Base-by-base conservation (phyloP, 2,888 invertebrate species). In the Nomada fucata region DNA sequence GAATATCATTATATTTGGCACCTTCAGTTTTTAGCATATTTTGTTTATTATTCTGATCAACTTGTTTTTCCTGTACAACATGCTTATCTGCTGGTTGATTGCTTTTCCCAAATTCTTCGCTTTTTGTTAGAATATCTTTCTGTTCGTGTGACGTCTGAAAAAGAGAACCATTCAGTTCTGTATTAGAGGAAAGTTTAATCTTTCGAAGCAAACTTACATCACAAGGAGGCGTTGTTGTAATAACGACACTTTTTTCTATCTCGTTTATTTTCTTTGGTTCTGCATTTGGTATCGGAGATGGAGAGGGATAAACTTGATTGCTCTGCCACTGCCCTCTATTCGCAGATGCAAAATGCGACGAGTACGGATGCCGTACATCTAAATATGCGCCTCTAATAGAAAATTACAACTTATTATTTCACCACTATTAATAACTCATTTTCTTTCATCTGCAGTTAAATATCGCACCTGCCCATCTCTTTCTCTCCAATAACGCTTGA, bases 311-410 rank as follows among this genome's bases (percentile, higher is more conserved):
- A n/a, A 83, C 83, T 44, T 89, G 91, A 75, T 83, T 86, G 53
- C 91, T 90, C 69, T 89, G 90, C 92, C 92, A 92, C 29, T 72
- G 64, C 29, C 84, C 89, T 53, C 89, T 91, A 80, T 91, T 91
- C 15, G 87, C 57, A 13, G 85, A 83, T 11, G 89, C 83, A 53
- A 91, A 92, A 70, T 91, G 92, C 15, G 91, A 83, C 0, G 72
- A 53, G 50, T 88, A 82, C 0, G 83, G 70, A 64, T 76, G 83
- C 36, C 80, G 87, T n/a, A 57, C 29, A 60, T 88, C 86, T 52
- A 75, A 10, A 42, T 84, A 86, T 18, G 67, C 36, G 18, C 69
- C 67, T 15, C 83, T 85, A 59, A 68, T 53, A 59, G 55, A 71
- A 26, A 75, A 57, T 47, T 61, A 29, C 57, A 42, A 78, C 29